Evolutionary conservation across 2,888 invertebrate species (phyloP), one percentile per base, ranked within the genome.

Genomic region (Entomobrya proxima): DNA sequence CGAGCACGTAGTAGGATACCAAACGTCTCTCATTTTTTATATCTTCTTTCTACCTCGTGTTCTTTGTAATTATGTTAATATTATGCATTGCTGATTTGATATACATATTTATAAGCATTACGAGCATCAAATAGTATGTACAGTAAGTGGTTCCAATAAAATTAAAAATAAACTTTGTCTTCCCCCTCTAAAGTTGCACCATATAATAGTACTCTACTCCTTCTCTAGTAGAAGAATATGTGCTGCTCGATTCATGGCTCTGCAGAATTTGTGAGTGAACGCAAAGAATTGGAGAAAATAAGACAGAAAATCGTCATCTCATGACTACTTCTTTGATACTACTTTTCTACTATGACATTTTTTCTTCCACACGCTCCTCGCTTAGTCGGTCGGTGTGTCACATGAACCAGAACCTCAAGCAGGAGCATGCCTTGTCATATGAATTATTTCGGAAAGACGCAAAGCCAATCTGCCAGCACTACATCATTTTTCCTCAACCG

Each of bases 71-170:
- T 50, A 72, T 72, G 72, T n/a, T 72, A 50, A 72, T 44, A 72
- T 72, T 24, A 4, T 24, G 55, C 15, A 15, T 40, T 15, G 7
- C 44, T 15, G 44, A 11, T 15, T 40, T 40, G 9, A 72, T 72
- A 27, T 69, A 58, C 61, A 61, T 27, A 61, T 18, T 21, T 61
- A 40, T 61, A 30, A 15, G 30, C 3, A 9, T 55, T 24, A 24
- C 13, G 27, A 35, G 15, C 1, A 35, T 15, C 27, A 24, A 52
- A 30, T 76, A 78, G 50, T 69, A 24, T 69, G 69, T 69, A 69
- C 15, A 69, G 69, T 69, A 85, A 85, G 85, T 85, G 85, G 85
- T 79, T 85, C 79, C 64, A 85, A 85, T 85, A 85, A 85, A 85
- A 85, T 85, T 85, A 85, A 85, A 85, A 85, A 85, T 85, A 85